Evolutionary conservation across 1,140 invertebrate genomes (phyloP), one percentile per base, ranked within the genome.

Genomic region (Dendrolimus kikuchii): DNA sequence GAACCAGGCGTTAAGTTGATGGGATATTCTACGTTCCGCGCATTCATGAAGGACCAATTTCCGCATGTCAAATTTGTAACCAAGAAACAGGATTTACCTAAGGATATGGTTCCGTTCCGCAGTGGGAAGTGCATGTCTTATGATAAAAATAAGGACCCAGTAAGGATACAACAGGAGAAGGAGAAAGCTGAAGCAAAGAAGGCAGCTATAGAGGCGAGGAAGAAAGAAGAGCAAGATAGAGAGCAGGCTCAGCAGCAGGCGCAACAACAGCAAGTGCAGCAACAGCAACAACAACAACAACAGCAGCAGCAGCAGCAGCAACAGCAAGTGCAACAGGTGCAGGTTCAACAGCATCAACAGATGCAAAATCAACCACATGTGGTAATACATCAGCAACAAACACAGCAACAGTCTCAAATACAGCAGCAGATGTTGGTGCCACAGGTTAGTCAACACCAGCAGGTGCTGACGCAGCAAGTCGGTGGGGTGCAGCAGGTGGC

Each of bases 31-130:
- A 93, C 92, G 23, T 95, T 95, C 80, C 86, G 93, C 53, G 90
- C 92, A 64, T 95, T 94, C 66, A 92, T 95, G 91, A 94, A 93
- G 71, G 92, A 93, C 64, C 93, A 94, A 71, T 95, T 94, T 78
- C 93, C 93, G 2, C 91, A 94, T 66, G 90, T 94, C 2, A 92
- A 92, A 70, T 94, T 94, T 71, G 79, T 75, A 9, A 83, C 85
- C 5, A 91, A 90, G 53, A 93, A 93, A 78, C 77, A 90, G 38
- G 92, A 93, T 59, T 66, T 88, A 40, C 87, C 88, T 48, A 88
- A 87, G 60, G 84, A 83, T 5, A 71, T 80, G 83, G 88, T 81
- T 48, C 89, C 71, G 50, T 89, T 85, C 81, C 82, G 79, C 53
- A 87, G 76, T 67, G 88, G 81, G 54, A 81, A 82, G 54, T 86